Evolutionary conservation across 2,797 vertebrate species (phyloP), one percentile per base, ranked within the genome.

Genomic region (Perodicticus potto): DNA sequence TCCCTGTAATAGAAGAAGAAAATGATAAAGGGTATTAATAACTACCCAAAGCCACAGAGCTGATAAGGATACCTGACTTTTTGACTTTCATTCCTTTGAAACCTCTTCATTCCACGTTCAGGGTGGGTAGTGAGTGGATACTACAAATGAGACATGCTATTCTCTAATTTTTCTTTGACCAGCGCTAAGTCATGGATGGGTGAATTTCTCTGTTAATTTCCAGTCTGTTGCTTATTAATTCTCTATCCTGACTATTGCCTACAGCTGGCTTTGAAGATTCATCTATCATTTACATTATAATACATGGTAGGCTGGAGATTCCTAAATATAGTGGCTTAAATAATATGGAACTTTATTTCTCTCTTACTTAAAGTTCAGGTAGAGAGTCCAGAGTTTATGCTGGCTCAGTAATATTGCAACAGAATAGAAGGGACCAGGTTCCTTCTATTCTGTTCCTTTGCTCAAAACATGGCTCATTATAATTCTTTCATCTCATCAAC

Each of bases 261-360:
- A 20, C 7, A 40, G 13, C 70, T 95, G 67, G 10, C 14, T 92
- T 92, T 91, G 81, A 88, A 91, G 57, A 85, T 53, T 25, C 43
- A n/a, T 40, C 53, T 73, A 25, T 43, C 61, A 37, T 29, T 63
- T 72, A 29, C 55, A 59, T 43, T 59, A 83, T 27, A 43, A 76
- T 87, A 76, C 7, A 19, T 34, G 1, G 10, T 80, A 72, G 3
- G 14, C 23, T 81, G 80, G 70, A 43, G 14, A 74, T 3, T 7
- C 20, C 13, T 25, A 45, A 65, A 65, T 43, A 43, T 5, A 78
- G n/a, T 32, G 12, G 29, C 40, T 84, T 49, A 81, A 87, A n/a
- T 11, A 59, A 77, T 40, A 69, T 1, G 89, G 37, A 94, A 59
- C 11, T 83, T 89, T 73, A 23, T 63, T 74, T 67, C 84, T 88